phyloP scores from a whole-genome alignment of 2,888 invertebrate genomes.

The Aspidapion aeneum region DNA sequence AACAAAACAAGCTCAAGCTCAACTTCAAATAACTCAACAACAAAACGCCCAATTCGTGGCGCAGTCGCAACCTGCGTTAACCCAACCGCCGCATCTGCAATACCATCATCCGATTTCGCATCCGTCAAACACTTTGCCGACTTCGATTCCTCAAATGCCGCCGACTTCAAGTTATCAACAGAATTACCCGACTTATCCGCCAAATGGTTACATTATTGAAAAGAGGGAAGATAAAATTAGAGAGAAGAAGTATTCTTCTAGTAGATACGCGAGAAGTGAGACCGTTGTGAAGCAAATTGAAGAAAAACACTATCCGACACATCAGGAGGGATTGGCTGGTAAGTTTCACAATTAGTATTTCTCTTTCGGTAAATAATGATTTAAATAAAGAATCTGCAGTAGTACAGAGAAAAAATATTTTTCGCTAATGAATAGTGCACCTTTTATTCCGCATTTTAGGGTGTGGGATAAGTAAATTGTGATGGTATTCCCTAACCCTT shows the following conservation, averaged over 20 bases:
- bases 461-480: no score
- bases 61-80: not conserved
- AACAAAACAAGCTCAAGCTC: slow-evolving; percentile 40
- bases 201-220: slow-evolving; percentile 24
- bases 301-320: slow-evolving; percentile 30
- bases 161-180: slow-evolving; percentile 20
- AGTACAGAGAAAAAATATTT: no score
- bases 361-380: no score
- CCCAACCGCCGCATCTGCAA: slow-evolving; percentile 11
- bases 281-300: slow-evolving; percentile 37
- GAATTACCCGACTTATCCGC: slow-evolving; percentile 29
- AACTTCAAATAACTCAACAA: slow-evolving; percentile 21
- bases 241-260: slow-evolving; percentile 27
- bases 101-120: slow-evolving; percentile 9
- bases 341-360: no score
- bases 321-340: slow-evolving; percentile 41
- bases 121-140: slow-evolving; percentile 2
- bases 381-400: no score
- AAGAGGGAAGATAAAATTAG: slow-evolving; percentile 40
- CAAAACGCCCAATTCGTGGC: not conserved
- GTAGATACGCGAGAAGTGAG: slow-evolving; percentile 34
- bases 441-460: no score
- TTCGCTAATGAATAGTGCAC: no score
- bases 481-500: no score
- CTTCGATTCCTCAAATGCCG: slow-evolving; percentile 14